Percentiles rank a stretch among this genome's conserved stretches.
These are phyloP conservation scores for Hoplostethus atlanticus DNA, from an alignment of 2,797 vertebrate species.

Conservation along the genomic window DNA sequence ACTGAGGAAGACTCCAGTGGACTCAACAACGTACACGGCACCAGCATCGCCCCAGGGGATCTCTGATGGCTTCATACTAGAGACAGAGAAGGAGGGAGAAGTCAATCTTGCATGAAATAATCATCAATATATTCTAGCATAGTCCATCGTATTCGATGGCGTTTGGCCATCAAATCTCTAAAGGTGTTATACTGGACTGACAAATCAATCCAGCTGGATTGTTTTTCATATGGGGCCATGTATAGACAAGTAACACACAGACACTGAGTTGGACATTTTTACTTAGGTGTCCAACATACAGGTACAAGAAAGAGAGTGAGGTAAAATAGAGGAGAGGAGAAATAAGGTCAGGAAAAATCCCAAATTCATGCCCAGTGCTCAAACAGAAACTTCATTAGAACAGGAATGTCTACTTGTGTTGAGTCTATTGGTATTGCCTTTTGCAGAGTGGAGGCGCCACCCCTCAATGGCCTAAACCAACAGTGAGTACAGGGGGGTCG, in stretches of 20 bases:
- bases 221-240: too few species aligned
- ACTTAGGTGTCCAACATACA: background rate
- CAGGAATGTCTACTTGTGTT: slow-evolving; percentile 29
- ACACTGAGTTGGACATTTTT: background rate
- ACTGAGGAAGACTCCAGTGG: slow-evolving; percentile 90
- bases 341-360: background rate
- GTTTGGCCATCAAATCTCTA: too few species aligned
- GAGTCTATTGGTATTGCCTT: slow-evolving; percentile 18
- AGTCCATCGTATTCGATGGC: too few species aligned
- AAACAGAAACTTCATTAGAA: slow-evolving; percentile 1
- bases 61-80: slow-evolving; percentile 88
- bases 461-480: slow-evolving; percentile 58
- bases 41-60: slow-evolving; percentile 89
- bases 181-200: too few species aligned
- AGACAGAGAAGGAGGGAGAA: slow-evolving; percentile 6
- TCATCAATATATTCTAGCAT: too few species aligned
- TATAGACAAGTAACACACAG: too few species aligned
- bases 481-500: slow-evolving; percentile 11
- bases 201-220: too few species aligned
- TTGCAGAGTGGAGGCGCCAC: background rate
- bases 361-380: background rate
- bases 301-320: background rate
- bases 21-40: slow-evolving; percentile 89
- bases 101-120: background rate
- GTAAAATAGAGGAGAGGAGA: background rate